Base-by-base conservation (phyloP, 2,888 invertebrate genomes). In the Ichneumoninae sp. region DNA sequence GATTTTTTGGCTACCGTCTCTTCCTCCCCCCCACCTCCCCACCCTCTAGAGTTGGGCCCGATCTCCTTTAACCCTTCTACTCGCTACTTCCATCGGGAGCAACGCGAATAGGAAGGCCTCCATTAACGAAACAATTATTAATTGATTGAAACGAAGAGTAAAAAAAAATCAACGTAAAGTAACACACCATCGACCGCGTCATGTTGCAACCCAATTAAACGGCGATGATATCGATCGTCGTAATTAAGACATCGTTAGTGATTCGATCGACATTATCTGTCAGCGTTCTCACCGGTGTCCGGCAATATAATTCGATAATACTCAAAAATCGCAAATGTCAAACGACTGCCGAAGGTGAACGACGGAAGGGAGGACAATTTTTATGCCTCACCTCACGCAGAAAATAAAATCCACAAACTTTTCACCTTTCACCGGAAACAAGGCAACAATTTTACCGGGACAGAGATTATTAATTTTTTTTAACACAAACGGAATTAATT, bases 41-140 rank as follows among this genome's bases (percentile, higher is more conserved):
- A 7, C 5, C 66, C 40, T 75, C 60, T 30, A 44, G 33, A 16
- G 65, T 54, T 44, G 36, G 69, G 75, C n/a, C 22, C 54, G 40
- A 22, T 22, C 30, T 47, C 33, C 54, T 19, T 52, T 19, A 40
- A 22, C 36, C 54, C 52, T 47, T 47, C 44, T 19, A 71, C 47
- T 54, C 50, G 63, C 60, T 26, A 66, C 65, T 71, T 71, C 22
- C 30, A 44, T 50, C 68, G 50, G 44, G 54, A 47, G 54, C 57
- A 40, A 36, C 52, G 50, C 52, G 50, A 76, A 81, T 75, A 52
- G 74, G 40, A 66, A 52, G 68, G 65, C 47, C 66, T 71, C 79
- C 75, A 47, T 66, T 71, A 82, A 79, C 78, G 78, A 85, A 85
- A 85, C 78, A 85, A 85, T 85, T 79, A 85, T 66, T 65, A 82